A percentile compares a stretch with the other conserved stretches of the same genome.
Evolutionary conservation across 2,113 vertebrate genomes (phyloP).

Genomic region (Alosa alosa): DNA sequence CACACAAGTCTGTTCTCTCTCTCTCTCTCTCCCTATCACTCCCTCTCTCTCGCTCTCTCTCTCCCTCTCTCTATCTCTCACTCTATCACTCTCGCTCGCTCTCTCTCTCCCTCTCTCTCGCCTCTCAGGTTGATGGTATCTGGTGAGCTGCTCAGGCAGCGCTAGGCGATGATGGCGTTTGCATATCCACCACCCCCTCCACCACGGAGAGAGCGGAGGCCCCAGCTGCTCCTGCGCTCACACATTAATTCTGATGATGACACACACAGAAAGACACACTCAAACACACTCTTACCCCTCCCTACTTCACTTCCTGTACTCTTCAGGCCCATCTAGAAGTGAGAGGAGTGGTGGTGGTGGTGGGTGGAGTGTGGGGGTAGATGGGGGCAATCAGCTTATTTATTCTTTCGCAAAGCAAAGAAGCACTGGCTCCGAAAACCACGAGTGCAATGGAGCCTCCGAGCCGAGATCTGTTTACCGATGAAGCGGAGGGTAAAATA

Average conservation of each 20-base stretch:
- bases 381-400: conserved; percentile 37
- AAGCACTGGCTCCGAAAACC: conserved; percentile 29
- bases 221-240: conserved; percentile 43
- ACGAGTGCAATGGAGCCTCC: conserved; percentile 22
- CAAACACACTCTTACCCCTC: conserved; percentile 38
- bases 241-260: conserved; percentile 43
- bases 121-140: conserved; percentile 32
- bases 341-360: background rate
- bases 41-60: background rate
- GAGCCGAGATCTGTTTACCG: conserved; percentile 24
- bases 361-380: conserved; percentile 1
- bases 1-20: background rate
- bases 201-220: background rate
- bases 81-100: background rate
- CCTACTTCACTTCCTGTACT: background rate
- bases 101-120: background rate
- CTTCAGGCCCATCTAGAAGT: background rate
- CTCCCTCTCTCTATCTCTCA: background rate
- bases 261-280: conserved; percentile 29
- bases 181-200: conserved; percentile 30
- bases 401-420: conserved; percentile 43
- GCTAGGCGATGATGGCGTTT: conserved; percentile 18
- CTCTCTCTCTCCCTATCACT: background rate
- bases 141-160: conserved; percentile 35
- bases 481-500: conserved; percentile 19